A percentile compares a stretch with the other conserved stretches of the same genome.
Conservation (phyloP, 2,888 invertebrate species). For the Escarpia spicata region DNA sequence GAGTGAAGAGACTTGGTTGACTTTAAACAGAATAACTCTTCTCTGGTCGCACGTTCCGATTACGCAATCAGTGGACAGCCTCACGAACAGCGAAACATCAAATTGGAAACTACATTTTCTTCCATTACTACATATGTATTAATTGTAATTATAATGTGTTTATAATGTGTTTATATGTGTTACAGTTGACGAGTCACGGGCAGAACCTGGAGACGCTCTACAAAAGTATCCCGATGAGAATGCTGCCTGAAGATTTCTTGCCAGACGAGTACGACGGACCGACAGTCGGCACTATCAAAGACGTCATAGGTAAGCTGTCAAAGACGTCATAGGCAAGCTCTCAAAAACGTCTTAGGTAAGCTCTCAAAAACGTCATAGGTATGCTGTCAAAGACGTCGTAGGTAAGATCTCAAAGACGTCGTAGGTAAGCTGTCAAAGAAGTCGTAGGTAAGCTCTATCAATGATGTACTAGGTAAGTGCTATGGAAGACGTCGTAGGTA, state of each 20-base stretch:
- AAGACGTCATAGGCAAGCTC: conserved; percentile 26
- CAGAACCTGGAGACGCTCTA: conserved; percentile 46
- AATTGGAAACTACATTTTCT: neutral
- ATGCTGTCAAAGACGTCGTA: too few relatives aligned
- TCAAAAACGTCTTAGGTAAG: too few relatives aligned
- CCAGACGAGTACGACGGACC: conserved; percentile 46
- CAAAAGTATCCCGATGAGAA: conserved; percentile 43
- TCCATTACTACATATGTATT: neutral
- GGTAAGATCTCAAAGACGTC: too few relatives aligned
- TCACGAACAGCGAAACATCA: neutral
- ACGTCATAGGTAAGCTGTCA: conserved; percentile 29
- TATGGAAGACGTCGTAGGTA: too few relatives aligned
- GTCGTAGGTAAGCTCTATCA: neutral
- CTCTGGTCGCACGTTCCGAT: neutral
- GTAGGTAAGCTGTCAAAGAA: too few relatives aligned
- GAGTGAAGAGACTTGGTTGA: neutral
- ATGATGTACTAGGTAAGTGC: neutral
- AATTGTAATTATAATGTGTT: too few relatives aligned
- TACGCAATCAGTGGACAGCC: neutral
- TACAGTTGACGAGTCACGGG: conserved; percentile 44
- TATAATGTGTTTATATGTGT: neutral
- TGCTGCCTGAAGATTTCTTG: conserved; percentile 46
- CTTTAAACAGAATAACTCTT: neutral
- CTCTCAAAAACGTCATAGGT: too few relatives aligned
- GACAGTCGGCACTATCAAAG: conserved; percentile 42